Conservation (phyloP, 1,140 invertebrate genomes). For the Dendrolimus kikuchii region DNA sequence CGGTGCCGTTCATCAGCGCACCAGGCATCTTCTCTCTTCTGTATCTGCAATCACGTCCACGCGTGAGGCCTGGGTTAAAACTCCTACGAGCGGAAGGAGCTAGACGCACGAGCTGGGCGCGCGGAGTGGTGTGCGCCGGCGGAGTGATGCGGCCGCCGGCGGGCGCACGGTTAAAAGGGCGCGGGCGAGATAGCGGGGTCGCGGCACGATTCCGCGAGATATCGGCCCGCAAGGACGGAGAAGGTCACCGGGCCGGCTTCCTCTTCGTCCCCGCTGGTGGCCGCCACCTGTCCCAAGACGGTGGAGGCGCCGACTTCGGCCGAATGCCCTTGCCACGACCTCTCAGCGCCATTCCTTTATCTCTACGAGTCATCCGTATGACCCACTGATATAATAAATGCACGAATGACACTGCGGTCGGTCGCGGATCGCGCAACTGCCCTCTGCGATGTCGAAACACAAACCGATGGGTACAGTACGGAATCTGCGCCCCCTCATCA, state of each 20-base stretch:
- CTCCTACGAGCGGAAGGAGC: background rate
- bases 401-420: no score
- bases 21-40: constrained; percentile 30
- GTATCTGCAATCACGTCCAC: background rate
- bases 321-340: constrained; percentile 33
- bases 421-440: no score
- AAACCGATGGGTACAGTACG: no score
- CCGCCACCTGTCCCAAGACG: background rate
- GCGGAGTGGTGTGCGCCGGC: constrained; percentile 27
- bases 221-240: constrained; percentile 49
- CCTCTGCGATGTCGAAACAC: no score
- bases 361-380: constrained; percentile 21
- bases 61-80: background rate
- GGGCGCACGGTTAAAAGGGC: constrained; percentile 43
- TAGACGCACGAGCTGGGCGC: constrained; percentile 10
- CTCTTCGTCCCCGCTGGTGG: constrained; percentile 10
- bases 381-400: constrained; percentile 16
- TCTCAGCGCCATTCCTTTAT: constrained; percentile 24
- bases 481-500: no score
- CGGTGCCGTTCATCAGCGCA: constrained; percentile 37
- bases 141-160: constrained; percentile 34
- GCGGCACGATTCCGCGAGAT: constrained; percentile 37
- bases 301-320: constrained; percentile 2
- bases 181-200: constrained; percentile 56
- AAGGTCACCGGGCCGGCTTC: constrained; percentile 42